A percentile compares a stretch with the other conserved stretches of the same genome.
These are phyloP conservation scores for Pituophis catenifer DNA, from an alignment of 2,113 vertebrate genomes.

Conservation along the genomic window DNA sequence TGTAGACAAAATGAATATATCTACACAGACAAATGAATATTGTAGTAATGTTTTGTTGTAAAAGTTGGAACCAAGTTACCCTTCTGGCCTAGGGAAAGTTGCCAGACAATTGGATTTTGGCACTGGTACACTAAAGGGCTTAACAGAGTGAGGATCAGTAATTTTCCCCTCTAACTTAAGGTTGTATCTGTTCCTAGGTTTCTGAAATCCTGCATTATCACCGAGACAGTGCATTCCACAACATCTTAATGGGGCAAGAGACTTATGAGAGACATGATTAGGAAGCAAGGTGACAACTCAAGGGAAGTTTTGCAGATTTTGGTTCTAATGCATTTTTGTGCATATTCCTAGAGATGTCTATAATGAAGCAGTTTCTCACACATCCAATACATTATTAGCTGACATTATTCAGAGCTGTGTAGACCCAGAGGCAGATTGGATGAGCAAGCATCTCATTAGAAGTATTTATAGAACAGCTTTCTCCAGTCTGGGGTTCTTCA, in stretches of 20 bases:
- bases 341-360: not conserved
- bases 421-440: not conserved
- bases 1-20: not conserved
- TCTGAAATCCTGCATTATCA: constrained; percentile 14
- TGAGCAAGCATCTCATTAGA: not conserved
- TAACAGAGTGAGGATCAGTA: constrained; percentile 12
- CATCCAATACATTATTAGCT: not conserved
- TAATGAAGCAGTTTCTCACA: not conserved
- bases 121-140: constrained; percentile 4
- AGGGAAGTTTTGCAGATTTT: not conserved
- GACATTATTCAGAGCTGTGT: not conserved
- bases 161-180: constrained; percentile 2
- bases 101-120: constrained; percentile 35
- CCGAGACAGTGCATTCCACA: not conserved
- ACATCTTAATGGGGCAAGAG: not conserved
- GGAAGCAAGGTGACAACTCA: not conserved
- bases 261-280: not conserved
- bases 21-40: not conserved
- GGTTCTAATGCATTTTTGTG: not conserved
- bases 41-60: constrained; percentile 1
- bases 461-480: not conserved
- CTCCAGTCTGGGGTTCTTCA: not conserved
- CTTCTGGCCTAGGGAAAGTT: not conserved
- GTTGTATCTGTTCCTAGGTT: not conserved
- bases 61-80: constrained; percentile 20